A percentile compares a stretch with the other conserved stretches of the same genome.
These are phyloP conservation scores for Limonius californicus DNA, from an alignment of 1,140 invertebrate species.

Conservation along the genomic window DNA sequence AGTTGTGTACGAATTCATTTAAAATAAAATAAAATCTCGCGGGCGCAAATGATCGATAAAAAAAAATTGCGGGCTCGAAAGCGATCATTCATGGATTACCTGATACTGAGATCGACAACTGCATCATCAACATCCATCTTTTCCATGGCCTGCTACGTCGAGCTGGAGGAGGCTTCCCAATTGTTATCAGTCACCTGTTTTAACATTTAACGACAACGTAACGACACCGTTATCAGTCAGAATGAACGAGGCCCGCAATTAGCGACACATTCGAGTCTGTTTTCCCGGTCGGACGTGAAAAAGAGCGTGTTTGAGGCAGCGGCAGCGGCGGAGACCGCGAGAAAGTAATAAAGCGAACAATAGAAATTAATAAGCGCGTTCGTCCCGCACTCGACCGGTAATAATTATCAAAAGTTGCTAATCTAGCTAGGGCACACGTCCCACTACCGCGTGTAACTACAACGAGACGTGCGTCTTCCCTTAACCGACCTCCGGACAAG, in stretches of 20 bases:
- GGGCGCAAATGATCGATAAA: too few species aligned
- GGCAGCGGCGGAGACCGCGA: background rate
- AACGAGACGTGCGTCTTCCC: constrained; percentile 29
- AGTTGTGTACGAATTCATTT: too few species aligned
- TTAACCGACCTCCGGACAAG: constrained; percentile 25
- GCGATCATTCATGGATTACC: constrained; percentile 50
- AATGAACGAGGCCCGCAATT: too few species aligned
- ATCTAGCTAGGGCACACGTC: constrained; percentile 31
- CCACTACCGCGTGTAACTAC: constrained; percentile 27
- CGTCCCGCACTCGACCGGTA: constrained; percentile 19
- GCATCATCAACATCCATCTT: constrained; percentile 60
- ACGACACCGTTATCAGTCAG: too few species aligned
- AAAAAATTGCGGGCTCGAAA: too few species aligned
- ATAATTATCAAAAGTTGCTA: constrained; percentile 27
- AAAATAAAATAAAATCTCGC: too few species aligned
- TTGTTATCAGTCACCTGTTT: constrained; percentile 7
- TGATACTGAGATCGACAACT: constrained; percentile 69
- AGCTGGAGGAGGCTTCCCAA: constrained; percentile 4
- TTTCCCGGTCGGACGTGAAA: too few species aligned
- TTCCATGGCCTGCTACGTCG: constrained; percentile 45
- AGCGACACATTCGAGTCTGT: too few species aligned
- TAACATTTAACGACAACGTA: constrained; percentile 9
- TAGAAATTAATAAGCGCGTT: constrained; percentile 17
- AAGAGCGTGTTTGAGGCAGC: background rate
- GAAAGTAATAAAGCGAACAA: constrained; percentile 18